phyloP scores from a whole-genome alignment of 2,888 invertebrate genomes.

The Ophion costatus region DNA sequence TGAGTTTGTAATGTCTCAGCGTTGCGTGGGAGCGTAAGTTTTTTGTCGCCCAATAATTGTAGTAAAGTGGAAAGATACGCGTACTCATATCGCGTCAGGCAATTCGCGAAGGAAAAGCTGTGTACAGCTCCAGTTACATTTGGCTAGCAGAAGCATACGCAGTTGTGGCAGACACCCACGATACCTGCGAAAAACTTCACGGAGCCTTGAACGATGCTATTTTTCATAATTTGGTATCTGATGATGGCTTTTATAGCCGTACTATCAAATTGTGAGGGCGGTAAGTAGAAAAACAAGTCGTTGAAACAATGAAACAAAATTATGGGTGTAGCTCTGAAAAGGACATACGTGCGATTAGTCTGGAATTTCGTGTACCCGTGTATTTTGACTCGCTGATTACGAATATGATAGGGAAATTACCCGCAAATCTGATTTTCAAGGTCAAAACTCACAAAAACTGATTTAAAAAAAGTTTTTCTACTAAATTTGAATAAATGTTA shows the following conservation, averaged over 20 bases:
- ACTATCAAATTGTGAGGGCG: neutral
- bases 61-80: constrained; percentile 15
- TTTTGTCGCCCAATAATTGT: neutral
- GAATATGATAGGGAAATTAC: too few species aligned
- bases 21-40: neutral
- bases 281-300: neutral
- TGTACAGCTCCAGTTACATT: neutral
- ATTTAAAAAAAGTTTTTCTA: too few species aligned
- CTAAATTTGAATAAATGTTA: too few species aligned
- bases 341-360: too few species aligned
- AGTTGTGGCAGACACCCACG: neutral
- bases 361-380: too few species aligned
- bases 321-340: too few species aligned
- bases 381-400: too few species aligned
- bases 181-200: constrained; percentile 3
- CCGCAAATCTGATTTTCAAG: too few species aligned
- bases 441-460: too few species aligned
- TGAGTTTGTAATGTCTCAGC: neutral
- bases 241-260: neutral
- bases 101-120: neutral
- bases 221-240: constrained; percentile 29
- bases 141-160: neutral
- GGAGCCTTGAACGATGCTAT: constrained; percentile 1
- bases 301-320: neutral
- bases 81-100: constrained; percentile 10